Conservation (phyloP, 2,888 invertebrate genomes). For the Iphiclides podalirius region DNA sequence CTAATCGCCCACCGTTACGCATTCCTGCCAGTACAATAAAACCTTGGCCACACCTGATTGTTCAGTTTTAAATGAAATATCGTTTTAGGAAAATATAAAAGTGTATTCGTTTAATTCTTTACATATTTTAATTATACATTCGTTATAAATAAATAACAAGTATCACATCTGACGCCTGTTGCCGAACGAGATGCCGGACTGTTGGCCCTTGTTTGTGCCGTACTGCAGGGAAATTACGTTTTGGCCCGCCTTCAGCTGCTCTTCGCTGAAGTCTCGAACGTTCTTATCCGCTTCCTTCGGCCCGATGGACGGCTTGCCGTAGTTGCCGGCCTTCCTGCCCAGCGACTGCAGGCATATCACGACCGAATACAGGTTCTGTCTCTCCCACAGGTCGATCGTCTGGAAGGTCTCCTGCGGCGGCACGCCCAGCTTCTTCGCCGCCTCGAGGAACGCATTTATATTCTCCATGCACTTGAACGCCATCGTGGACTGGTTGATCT, state of each 20-base stretch:
- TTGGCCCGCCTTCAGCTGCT: slow-evolving; percentile 95
- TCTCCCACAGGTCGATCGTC: slow-evolving; percentile 99
- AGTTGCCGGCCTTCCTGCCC: slow-evolving; percentile 93
- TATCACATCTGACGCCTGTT: slow-evolving; percentile 96
- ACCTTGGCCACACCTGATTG: slow-evolving; percentile 38
- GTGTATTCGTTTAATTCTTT: slow-evolving; percentile 46
- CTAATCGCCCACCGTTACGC: slow-evolving; percentile 41
- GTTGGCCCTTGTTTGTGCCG: slow-evolving; percentile 98
- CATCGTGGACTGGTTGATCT: slow-evolving; percentile 93
- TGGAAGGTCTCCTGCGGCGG: slow-evolving; percentile 97
- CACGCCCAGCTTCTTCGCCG: slow-evolving; percentile 92
- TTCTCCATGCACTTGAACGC: slow-evolving; percentile 99
- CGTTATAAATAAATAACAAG: slow-evolving; percentile 31
- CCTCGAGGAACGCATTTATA: slow-evolving; percentile 94
- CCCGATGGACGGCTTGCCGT: slow-evolving; percentile 93
- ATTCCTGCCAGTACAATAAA: slow-evolving; percentile 29
- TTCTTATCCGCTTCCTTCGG: slow-evolving; percentile 98
- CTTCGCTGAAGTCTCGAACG: slow-evolving; percentile 94
- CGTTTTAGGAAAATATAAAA: slow-evolving; percentile 45
- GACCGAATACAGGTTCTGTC: slow-evolving; percentile 97
- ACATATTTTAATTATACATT: slow-evolving; percentile 40
- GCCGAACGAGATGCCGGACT: slow-evolving; percentile 97
- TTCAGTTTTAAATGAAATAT: slow-evolving; percentile 27
- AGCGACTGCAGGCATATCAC: slow-evolving; percentile 96
- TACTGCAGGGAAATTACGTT: slow-evolving; percentile 96